Evolutionary conservation across 2,888 invertebrate species (phyloP).

Genomic region (Eucera pruinosa): DNA sequence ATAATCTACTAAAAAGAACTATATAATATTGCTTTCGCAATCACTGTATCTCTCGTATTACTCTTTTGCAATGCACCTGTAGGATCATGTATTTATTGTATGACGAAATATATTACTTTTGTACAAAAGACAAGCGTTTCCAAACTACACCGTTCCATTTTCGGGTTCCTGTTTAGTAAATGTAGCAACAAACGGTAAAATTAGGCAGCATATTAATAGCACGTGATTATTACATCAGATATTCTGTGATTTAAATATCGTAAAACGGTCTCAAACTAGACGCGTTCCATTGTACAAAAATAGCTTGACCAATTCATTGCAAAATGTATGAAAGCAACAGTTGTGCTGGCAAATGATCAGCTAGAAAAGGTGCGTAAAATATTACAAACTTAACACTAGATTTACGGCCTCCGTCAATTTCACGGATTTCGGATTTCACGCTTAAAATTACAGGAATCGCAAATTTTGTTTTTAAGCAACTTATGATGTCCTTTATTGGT

Average conservation of each 20-base stretch:
- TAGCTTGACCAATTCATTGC: conserved; percentile 13
- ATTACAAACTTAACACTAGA: background rate
- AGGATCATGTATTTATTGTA: conserved; percentile 21
- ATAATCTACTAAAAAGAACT: background rate
- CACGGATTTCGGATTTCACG: no score
- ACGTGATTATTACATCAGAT: background rate
- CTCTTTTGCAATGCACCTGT: conserved; percentile 9
- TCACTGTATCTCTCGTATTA: no score
- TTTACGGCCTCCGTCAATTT: no score
- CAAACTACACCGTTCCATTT: background rate
- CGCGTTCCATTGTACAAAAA: conserved; percentile 10
- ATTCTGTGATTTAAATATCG: conserved; percentile 10
- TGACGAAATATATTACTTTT: conserved; percentile 31
- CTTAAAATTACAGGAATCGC: no score
- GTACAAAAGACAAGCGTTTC: conserved; percentile 1
- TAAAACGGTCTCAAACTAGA: background rate
- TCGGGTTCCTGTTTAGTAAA: background rate
- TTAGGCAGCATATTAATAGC: background rate
- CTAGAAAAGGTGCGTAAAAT: background rate
- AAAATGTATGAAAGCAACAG: background rate
- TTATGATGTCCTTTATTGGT: no score
- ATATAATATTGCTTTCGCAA: no score
- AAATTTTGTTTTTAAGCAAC: no score
- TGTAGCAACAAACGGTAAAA: conserved; percentile 1
- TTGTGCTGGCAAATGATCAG: background rate